Evolutionary conservation across 2,797 vertebrate genomes (phyloP), one percentile per base, ranked within the genome.

Genomic region (Glossophaga mutica): DNA sequence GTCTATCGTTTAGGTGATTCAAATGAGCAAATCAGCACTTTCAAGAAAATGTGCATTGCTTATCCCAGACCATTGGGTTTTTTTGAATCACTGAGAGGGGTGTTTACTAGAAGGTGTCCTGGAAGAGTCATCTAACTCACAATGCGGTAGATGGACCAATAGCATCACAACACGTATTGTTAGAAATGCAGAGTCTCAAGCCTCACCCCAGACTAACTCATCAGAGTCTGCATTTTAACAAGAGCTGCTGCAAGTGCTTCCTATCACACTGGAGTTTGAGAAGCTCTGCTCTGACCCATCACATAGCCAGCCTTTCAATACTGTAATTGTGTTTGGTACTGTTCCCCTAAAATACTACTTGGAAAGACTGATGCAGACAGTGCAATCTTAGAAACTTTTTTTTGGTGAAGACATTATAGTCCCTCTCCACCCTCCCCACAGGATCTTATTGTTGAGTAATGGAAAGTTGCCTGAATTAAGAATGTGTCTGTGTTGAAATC

Each of bases 21-120:
- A 96, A 96, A 97, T 94, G 91, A 95, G 95, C 96, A 88, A 94
- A 94, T 98, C 97, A 87, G 81, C 89, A 82, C 88, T 96, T 96
- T 93, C 71, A 96, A 83, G 87, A 68, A 90, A 91, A 96, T 70
- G 97, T 88, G 96, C 95, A 95, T 62, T 90, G 74, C 91, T 81
- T 87, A 95, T 97, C 95, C 76, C 93, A 94, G 89, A 57, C 46
- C 95, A 83, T 87, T 97, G 97, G 50, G 85, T 84, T 95, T 92
- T 92, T 95, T 95, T 92, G n/a, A 65, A 81, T 96, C 70, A 86
- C 74, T 94, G 62, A 42, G 46, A 81, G 90, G 21, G 91, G 24
- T 94, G 37, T 81, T 94, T 95, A 92, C 95, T 92, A 96, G 94
- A 97, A 87, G 70, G 59, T 97, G 59, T 83, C 88, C 96, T 96